Evolutionary conservation across 1,140 invertebrate genomes (phyloP).

Genomic region (Drosophila bocki): DNA sequence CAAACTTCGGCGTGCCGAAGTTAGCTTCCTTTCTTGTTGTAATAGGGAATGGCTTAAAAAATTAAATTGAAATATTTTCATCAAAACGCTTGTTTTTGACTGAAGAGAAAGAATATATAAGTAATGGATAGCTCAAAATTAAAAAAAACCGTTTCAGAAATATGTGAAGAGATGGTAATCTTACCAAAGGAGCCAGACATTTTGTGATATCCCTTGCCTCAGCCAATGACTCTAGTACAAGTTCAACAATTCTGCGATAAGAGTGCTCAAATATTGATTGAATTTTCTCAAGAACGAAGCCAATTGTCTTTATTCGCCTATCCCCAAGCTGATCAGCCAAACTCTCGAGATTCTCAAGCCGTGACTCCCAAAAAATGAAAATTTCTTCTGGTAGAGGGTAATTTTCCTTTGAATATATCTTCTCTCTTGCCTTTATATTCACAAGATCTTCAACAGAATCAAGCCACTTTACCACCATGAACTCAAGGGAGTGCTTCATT

Average conservation of each 20-base stretch:
- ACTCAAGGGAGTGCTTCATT: slow-evolving; percentile 90
- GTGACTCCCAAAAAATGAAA: slow-evolving; percentile 89
- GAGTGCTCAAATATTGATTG: slow-evolving; percentile 90
- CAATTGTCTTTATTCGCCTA: slow-evolving; percentile 92
- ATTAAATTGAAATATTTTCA: too few species aligned
- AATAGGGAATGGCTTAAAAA: too few species aligned
- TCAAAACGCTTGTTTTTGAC: too few species aligned
- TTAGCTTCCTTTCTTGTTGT: too few species aligned
- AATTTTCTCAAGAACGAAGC: slow-evolving; percentile 90
- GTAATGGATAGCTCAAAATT: not conserved
- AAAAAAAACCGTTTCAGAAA: not conserved
- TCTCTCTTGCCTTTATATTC: slow-evolving; percentile 78
- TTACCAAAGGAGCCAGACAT: slow-evolving; percentile 88
- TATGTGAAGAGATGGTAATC: not conserved
- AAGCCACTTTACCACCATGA: slow-evolving; percentile 91
- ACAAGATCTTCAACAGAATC: slow-evolving; percentile 90
- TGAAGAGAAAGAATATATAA: too few species aligned
- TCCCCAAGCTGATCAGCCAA: slow-evolving; percentile 93
- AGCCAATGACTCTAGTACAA: slow-evolving; percentile 87
- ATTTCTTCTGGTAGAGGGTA: slow-evolving; percentile 89
- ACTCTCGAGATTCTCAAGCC: slow-evolving; percentile 91
- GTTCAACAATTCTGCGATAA: slow-evolving; percentile 89
- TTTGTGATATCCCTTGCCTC: slow-evolving; percentile 90
- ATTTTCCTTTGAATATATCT: slow-evolving; percentile 57
- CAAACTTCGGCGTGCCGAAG: too few species aligned